Base-by-base conservation (phyloP, 1,140 invertebrate species). In the Zaprionus tsacasi region DNA sequence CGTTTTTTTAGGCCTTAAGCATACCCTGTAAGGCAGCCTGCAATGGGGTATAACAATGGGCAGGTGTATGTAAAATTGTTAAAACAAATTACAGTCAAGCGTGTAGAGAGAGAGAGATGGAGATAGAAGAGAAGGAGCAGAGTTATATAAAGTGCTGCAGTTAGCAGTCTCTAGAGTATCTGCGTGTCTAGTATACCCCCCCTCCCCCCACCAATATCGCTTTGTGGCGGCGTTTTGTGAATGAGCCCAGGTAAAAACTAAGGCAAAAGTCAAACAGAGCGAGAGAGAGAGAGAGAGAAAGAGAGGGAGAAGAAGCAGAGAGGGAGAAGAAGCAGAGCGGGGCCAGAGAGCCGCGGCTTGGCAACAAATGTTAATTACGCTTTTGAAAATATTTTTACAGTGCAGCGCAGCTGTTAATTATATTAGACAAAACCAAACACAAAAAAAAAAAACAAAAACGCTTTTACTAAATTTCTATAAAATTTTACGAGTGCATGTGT, bases 321-420 rank as follows among this genome's bases (percentile, higher is more conserved):
- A n/a, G 12, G 52, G 33, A 10, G 27, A 48, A 35, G 27, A 48
- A 11, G 30, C 38, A 33, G 52, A n/a, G n/a, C n/a, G n/a, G 52
- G 35, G 27, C 17, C 25, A 33, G 33, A 8, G 38, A 17, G 40
- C n/a, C 17, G 43, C 55, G 25, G 40, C 70, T 67, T 59, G 38
- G 63, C 40, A 66, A 54, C 70, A 72, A 72, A 72, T 72, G 70
- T 72, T 72, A 72, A 72, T 72, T 72, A 59, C 70, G 45, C 55
- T 50, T 65, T 72, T 52, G 58, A 71, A 72, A 67, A 48, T 59
- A 66, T 67, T 66, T 72, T 35, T 17, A 45, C 56, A 66, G 63
- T 54, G 45, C 45, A 40, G 38, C 38, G 21, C 69, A 72, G 63
- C 63, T 72, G 70, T 72, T 72, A 72, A 72, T 72, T 72, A 72